phyloP scores from a whole-genome alignment of 2,113 vertebrate genomes.

The Argyrosomus japonicus region DNA sequence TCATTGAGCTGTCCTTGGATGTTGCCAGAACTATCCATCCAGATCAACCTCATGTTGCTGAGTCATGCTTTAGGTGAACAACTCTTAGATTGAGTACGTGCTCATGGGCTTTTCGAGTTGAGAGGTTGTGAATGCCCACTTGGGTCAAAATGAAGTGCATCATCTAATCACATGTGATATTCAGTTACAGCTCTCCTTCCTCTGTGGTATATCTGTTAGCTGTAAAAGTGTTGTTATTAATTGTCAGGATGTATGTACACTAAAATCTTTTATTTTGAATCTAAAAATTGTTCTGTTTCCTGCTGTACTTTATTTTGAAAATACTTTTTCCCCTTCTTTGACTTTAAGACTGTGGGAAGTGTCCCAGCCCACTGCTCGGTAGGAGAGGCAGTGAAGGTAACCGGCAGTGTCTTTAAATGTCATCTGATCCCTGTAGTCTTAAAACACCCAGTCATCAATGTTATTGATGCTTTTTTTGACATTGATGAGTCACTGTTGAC shows the following conservation, averaged over 20 bases:
- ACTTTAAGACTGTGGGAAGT: constrained; percentile 87
- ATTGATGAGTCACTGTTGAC: constrained; percentile 46
- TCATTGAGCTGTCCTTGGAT: neutral
- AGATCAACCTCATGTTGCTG: no score
- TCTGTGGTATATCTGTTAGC: constrained; percentile 12
- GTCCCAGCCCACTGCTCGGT: constrained; percentile 88
- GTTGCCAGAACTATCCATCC: no score
- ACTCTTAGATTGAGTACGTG: neutral
- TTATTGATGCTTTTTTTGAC: constrained; percentile 19
- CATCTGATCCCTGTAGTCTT: constrained; percentile 26
- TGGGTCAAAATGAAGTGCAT: neutral
- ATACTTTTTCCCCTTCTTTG: constrained; percentile 66
- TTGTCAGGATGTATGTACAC: neutral
- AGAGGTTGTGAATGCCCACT: neutral
- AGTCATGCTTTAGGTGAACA: no score
- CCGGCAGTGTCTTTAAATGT: constrained; percentile 12
- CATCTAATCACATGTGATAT: neutral
- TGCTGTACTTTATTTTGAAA: constrained; percentile 32
- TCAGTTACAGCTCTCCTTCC: neutral
- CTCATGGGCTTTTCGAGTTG: neutral
- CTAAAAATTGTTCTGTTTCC: neutral
- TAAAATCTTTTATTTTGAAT: constrained; percentile 9
- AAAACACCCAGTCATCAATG: constrained; percentile 52
- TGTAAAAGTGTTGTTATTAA: neutral
- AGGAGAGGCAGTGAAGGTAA: constrained; percentile 93